Evolutionary conservation across 1,140 invertebrate species (phyloP), one percentile per base, ranked within the genome.

Genomic region (Drosophila chauvacae): DNA sequence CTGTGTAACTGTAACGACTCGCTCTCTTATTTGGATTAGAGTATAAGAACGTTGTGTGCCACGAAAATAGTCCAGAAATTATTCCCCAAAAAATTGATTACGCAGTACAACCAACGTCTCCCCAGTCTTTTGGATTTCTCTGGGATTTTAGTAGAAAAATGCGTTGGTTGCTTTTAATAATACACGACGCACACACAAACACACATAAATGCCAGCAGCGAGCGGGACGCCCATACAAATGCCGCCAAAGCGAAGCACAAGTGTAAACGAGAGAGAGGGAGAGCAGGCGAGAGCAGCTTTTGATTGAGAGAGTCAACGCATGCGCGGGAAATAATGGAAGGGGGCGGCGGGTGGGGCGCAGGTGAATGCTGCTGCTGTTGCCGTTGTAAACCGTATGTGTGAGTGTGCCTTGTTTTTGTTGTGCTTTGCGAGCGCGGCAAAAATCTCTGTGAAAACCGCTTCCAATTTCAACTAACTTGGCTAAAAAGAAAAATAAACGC

Each of bases 81-180:
- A 39, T 53, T 48, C 39, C 63, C 78, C 44, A 57, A 82, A 86
- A 86, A 88, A 75, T 81, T 88, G 84, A 88, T 88, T 88, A 90
- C 85, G 84, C 84, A 90, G 85, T 90, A 75, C 61, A 73, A 45
- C 33, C 53, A 69, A 69, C 41, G 47, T 50, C 58, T 20, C 51
- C 51, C 33, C 51, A 65, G 53, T 73, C 63, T 73, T 81, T 84
- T 77, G 60, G 69, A 77, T 85, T 85, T 73, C 59, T 65, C 80
- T 86, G 78, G 66, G 74, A 51, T 76, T 71, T 80, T 48, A 77
- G 61, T 84, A 74, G 71, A 83, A 88, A 90, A 90, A 88, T 87
- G 84, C 84, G 84, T 87, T 80, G 84, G 84, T 87, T 87, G 84
- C 84, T 88, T 88, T 88, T 88, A 88, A 84, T 88, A 88, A 88